These are phyloP conservation scores for Acinonyx jubatus DNA, from an alignment of 2,113 vertebrate species.

Conservation along the genomic window DNA sequence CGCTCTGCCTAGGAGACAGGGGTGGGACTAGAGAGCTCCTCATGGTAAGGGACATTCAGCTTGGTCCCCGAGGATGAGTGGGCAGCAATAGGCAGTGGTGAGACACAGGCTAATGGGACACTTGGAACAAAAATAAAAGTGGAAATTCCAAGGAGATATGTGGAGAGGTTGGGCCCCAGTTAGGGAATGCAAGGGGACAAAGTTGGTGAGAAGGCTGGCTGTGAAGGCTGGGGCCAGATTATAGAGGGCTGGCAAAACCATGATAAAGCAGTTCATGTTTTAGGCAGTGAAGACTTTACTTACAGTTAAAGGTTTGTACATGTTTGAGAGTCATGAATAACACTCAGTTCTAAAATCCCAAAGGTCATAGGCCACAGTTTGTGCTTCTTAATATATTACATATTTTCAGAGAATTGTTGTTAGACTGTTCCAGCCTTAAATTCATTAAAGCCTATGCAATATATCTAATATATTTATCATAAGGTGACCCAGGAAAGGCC, in stretches of 20 bases:
- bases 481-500: neutral
- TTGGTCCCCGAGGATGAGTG: neutral
- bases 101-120: too few species aligned
- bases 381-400: neutral
- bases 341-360: neutral
- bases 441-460: neutral
- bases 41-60: neutral
- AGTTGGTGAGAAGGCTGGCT: neutral
- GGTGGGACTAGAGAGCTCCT: neutral
- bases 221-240: too few species aligned
- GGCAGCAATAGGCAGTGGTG: neutral
- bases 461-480: neutral
- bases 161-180: neutral
- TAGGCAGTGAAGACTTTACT: neutral
- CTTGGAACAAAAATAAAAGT: neutral
- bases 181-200: neutral
- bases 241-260: neutral
- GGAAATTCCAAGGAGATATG: neutral
- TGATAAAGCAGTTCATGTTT: neutral
- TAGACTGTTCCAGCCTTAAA: neutral
- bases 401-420: neutral
- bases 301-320: neutral
- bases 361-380: neutral
- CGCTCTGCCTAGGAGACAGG: neutral
- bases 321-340: neutral